phyloP scores from a whole-genome alignment of 53 echinoderm and acorn worm species.

The Luidia sarsii region DNA sequence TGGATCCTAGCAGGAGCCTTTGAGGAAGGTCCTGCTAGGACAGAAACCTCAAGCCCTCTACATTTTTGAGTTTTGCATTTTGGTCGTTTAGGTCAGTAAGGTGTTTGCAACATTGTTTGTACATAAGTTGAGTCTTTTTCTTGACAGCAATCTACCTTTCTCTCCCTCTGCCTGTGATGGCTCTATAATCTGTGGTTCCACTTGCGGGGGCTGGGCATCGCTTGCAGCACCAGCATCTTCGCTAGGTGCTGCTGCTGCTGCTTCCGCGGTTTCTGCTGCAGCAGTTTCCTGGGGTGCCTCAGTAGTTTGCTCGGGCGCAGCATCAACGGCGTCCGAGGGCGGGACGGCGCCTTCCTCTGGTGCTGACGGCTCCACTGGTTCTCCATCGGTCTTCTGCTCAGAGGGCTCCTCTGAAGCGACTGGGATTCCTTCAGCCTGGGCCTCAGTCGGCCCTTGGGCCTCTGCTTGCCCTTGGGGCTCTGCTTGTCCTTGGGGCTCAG shows the following conservation, averaged over 20 bases:
- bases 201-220: conserved; percentile 14
- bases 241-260: conserved; percentile 5
- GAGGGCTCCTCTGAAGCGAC: background rate
- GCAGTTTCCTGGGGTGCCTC: too few species aligned
- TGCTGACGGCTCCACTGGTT: background rate
- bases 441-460: background rate
- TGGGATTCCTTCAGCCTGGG: background rate
- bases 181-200: conserved; percentile 12
- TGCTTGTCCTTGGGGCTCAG: too few species aligned
- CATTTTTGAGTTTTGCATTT: too few species aligned
- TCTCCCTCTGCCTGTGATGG: conserved; percentile 19
- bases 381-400: background rate
- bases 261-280: conserved; percentile 1
- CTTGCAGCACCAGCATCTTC: conserved; percentile 16
- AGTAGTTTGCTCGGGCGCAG: conserved; percentile 13
- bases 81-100: too few species aligned
- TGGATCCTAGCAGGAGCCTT: too few species aligned
- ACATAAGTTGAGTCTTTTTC: background rate
- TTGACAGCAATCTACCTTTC: background rate
- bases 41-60: too few species aligned
- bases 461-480: too few species aligned
- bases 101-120: too few species aligned
- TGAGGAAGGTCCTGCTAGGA: too few species aligned
- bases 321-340: background rate
- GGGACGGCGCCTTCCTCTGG: background rate